Evolutionary conservation across 2,113 vertebrate species (phyloP), one percentile per base, ranked within the genome.

Genomic region (Myotis lucifugus): DNA sequence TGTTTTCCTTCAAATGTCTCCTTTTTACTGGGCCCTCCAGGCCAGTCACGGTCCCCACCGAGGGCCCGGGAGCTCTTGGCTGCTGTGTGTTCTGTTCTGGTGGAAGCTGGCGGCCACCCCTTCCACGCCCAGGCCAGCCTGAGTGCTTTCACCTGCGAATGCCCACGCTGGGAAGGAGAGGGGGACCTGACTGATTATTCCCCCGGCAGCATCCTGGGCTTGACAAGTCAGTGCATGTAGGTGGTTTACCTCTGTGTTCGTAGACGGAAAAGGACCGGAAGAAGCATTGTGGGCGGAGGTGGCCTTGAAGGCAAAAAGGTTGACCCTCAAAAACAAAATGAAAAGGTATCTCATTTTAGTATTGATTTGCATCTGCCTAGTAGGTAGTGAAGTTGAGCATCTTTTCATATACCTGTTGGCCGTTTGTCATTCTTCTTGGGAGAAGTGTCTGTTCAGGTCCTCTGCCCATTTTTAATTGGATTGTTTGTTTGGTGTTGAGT

Each of bases 1-100:
- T 92, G 25, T 83, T 98, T 97, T 97, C 78, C 91, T 95, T 97
- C 95, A 83, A 77, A 97, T 88, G 88, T 95, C 1, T 0, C 96
- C 77, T 97, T 97, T 98, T 94, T 87, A 48, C 54, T 94, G 90
- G 83, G 77, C 61, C 85, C 40, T 2, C 3, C 21, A 9, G 79
- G 93, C 70, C 2, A 90, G 88, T 91, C 93, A 23, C 0, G 79
- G 91, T 48, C 61, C 97, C 50, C 66, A 15, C 81, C n/a, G 46
- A 96, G 97, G 87, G 61, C 59, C 21, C 0, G 0, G 70, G 88
- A 21, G 21, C 96, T 88, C 8, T 73, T 77, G 0, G 0, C 27
- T 42, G 37, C 34, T 0, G 0, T 0, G 2, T 42, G 23, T 59
- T 54, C 95, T 81, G 32, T 37, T 90, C 19, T 90, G 59, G 46